Base-by-base conservation (phyloP, 2,113 vertebrate species). In the Anhinga anhinga region DNA sequence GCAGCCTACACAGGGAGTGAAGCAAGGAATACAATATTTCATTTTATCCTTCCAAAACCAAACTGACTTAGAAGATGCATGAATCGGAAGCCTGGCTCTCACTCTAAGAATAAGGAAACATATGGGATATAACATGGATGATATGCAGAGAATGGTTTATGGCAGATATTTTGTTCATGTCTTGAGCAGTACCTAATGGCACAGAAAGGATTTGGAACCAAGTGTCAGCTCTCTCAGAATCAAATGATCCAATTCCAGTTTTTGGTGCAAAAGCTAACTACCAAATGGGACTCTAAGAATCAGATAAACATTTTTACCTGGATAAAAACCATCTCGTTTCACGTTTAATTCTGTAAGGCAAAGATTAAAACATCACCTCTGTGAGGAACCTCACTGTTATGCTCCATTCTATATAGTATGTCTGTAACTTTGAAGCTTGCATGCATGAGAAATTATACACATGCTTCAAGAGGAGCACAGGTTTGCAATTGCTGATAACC, bases 1-100 rank as follows among this genome's bases (percentile, higher is more conserved):
- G 99, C 99, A 15, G 99, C 98, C 99, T 99, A 89, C 81, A 86
- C 42, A 83, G 67, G 38, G 40, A 86, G 74, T 45, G 69, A 85
- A 92, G 32, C 30, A 94, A 95, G n/a, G 52, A 42, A 88, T 18
- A 78, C 1, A 58, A 2, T 26, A 76, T 44, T 82, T 82, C 27
- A 44, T 18, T 22, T 50, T 25, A 27, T 2, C 8, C 5, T 89
- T 66, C 61, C 58, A 62, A 89, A 79, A 38, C 21, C 89, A 82
- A 92, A 69, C 21, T 42, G 55, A 58, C 45, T 63, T 15, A 66
- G 22, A 70, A 90, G 30, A 87, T 34, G 49, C 56, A 84, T 49
- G 13, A 89, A 87, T 69, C 11, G 40, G 45, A 95, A 84, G 44
- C 16, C 34, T 76, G 36, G 34, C 20, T 61, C 70, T 79, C 69